Evolutionary conservation across 1,140 invertebrate genomes (phyloP), one percentile per base, ranked within the genome.

Genomic region (Procambarus clarkii): DNA sequence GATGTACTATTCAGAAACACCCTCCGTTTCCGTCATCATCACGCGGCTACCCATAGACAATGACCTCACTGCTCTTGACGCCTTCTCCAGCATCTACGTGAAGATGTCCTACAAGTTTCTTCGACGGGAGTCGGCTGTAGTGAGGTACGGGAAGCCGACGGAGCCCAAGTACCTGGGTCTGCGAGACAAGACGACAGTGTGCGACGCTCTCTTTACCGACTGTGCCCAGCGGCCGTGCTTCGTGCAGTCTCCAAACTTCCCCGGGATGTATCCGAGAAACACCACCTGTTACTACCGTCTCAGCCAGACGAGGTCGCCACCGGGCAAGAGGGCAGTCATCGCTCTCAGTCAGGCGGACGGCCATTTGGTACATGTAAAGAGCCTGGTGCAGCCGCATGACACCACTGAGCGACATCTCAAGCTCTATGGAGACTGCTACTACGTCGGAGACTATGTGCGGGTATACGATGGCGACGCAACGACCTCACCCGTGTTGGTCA

Each of bases 381-480:
- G 91, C 76, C 71, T 83, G 45, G 84, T 76, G 44, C 88, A 91
- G 24, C 80, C 93, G 9, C 79, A 88, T 60, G 92, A 93, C 71
- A 89, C 90, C 4, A 58, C 91, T n/a, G 86, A 91, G 74, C 81
- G 92, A 34, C 87, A 91, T 64, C 93, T 94, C 93, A 97, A 97
- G 90, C 98, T 97, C 96, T 96, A 97, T 93, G 92, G 81, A 24
- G 96, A 97, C 91, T 98, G 97, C 94, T 97, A 98, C 94, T 96
- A 97, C 94, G 97, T 98, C 93, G 95, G 97, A 94, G 97, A 98
- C 94, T 98, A 97, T 94, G 97, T 98, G 89, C 98, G 97, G 9
- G 96, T 98, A 50, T 98, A 98, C 95, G 98, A 98, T 94, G 97
- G 98, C 74, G 97, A 98, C 93, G 98, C 97, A 87, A 98, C 97